Evolutionary conservation across 2,888 invertebrate species (phyloP).

Genomic region (Gandaritis pyraliata): DNA sequence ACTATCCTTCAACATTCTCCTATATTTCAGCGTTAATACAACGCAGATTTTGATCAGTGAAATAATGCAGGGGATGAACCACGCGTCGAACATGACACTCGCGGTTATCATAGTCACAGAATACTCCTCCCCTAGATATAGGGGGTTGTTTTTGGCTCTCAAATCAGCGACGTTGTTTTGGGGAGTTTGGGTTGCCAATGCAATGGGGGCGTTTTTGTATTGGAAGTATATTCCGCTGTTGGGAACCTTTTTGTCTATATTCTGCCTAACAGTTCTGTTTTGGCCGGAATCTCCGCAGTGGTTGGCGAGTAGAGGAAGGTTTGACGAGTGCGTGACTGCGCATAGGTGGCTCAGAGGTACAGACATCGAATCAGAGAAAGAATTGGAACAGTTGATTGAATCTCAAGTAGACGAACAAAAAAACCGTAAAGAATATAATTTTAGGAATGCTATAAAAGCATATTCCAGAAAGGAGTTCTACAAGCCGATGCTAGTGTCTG

Average conservation of each 20-base stretch:
- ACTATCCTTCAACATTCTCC: slow-evolving; percentile 39
- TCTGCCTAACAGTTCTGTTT: slow-evolving; percentile 32
- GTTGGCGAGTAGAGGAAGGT: slow-evolving; percentile 48
- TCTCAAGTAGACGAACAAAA: slow-evolving; percentile 33
- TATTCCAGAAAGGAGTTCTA: slow-evolving; percentile 42
- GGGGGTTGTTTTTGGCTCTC: slow-evolving; percentile 48
- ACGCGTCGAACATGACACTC: slow-evolving; percentile 44
- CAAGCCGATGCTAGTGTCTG: slow-evolving; percentile 45
- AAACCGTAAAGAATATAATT: slow-evolving; percentile 7
- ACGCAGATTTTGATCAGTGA: slow-evolving; percentile 48
- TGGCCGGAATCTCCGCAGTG: slow-evolving; percentile 52
- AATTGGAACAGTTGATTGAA: slow-evolving; percentile 44
- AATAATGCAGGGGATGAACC: slow-evolving; percentile 48
- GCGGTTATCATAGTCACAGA: slow-evolving; percentile 47
- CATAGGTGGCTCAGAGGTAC: slow-evolving; percentile 48
- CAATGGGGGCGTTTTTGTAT: slow-evolving; percentile 49
- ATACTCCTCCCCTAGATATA: slow-evolving; percentile 47
- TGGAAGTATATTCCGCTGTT: slow-evolving; percentile 50
- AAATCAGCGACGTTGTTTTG: slow-evolving; percentile 50
- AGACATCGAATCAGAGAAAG: slow-evolving; percentile 39
- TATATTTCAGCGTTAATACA: slow-evolving; percentile 45
- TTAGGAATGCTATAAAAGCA: slow-evolving; percentile 2
- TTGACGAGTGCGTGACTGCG: slow-evolving; percentile 44
- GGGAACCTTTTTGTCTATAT: slow-evolving; percentile 39
- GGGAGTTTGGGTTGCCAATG: slow-evolving; percentile 53